Percentiles rank a stretch among this genome's conserved stretches.
These are phyloP conservation scores for Drosophila bunnanda DNA, from an alignment of 2,888 invertebrate species.

Conservation along the genomic window DNA sequence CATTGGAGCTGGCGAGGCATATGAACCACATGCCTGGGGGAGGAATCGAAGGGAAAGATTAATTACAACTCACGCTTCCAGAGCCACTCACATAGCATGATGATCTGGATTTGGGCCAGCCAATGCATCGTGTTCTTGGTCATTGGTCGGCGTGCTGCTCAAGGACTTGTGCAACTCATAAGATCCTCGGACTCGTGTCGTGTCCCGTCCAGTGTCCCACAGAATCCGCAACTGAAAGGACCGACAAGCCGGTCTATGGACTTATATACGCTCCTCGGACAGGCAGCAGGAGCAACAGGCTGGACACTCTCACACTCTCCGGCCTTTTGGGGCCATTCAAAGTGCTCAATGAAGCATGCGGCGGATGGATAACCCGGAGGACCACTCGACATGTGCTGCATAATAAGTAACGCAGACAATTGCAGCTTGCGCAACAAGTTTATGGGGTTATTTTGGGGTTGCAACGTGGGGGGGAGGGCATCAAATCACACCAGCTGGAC, in stretches of 20 bases:
- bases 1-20: conserved; percentile 65
- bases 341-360: conserved; percentile 69
- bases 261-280: conserved; percentile 53
- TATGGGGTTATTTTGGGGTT: conserved; percentile 51
- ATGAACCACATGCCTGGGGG: conserved; percentile 68
- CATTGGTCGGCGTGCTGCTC: conserved; percentile 42
- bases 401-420: conserved; percentile 71
- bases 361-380: conserved; percentile 43
- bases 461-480: conserved; percentile 28
- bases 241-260: conserved; percentile 12
- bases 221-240: conserved; percentile 65
- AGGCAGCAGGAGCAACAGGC: conserved; percentile 3
- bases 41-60: neutral
- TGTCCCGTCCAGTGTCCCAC: conserved; percentile 32
- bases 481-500: conserved; percentile 53
- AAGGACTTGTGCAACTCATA: conserved; percentile 58
- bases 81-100: conserved; percentile 71
- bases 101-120: conserved; percentile 60
- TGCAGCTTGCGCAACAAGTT: conserved; percentile 80
- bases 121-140: conserved; percentile 66
- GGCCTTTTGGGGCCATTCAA: conserved; percentile 46
- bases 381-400: conserved; percentile 68
- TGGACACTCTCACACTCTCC: conserved; percentile 6
- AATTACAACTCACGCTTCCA: too few species aligned
- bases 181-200: conserved; percentile 37